Percentiles rank a stretch among this genome's conserved stretches.
Evolutionary conservation across 53 echinoderm and acorn worm genomes (phyloP).

Genomic region (Temnopleurus reevesii): DNA sequence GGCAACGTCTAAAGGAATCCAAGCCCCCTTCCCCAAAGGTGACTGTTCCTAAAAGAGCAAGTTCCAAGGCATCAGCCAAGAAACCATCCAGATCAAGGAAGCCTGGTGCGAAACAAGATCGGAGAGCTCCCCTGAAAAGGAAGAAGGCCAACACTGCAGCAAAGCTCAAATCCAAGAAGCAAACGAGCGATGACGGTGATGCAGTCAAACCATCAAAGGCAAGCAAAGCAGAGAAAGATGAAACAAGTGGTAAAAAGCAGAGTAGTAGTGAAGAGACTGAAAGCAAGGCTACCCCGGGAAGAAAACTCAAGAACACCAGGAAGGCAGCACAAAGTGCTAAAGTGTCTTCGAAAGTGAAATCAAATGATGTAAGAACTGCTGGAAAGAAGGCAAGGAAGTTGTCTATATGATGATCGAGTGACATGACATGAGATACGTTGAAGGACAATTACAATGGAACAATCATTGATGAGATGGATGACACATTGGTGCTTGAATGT

Average conservation of each 20-base stretch:
- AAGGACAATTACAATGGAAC: no score
- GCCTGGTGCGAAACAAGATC: background rate
- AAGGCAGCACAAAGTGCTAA: conserved; percentile 33
- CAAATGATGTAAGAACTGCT: background rate
- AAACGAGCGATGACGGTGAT: background rate
- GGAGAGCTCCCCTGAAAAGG: background rate
- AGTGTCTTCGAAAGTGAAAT: conserved; percentile 1
- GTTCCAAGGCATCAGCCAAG: conserved; percentile 42
- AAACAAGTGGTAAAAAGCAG: background rate
- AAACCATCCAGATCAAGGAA: conserved; percentile 32
- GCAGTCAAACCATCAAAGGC: background rate
- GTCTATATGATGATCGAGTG: background rate
- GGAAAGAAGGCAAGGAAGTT: background rate
- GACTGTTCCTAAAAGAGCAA: background rate
- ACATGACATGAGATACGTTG: no score
- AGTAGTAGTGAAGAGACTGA: background rate
- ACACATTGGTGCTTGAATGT: no score
- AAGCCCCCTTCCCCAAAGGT: conserved; percentile 39
- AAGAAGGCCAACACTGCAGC: background rate
- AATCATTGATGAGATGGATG: no score
- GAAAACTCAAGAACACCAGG: background rate
- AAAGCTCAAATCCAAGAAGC: conserved; percentile 7
- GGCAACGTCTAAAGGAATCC: conserved; percentile 62
- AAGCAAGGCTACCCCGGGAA: background rate
- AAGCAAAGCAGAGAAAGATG: conserved; percentile 41